Evolutionary conservation across 1,140 invertebrate genomes (phyloP), one percentile per base, ranked within the genome.

Genomic region (Cydia amplana): DNA sequence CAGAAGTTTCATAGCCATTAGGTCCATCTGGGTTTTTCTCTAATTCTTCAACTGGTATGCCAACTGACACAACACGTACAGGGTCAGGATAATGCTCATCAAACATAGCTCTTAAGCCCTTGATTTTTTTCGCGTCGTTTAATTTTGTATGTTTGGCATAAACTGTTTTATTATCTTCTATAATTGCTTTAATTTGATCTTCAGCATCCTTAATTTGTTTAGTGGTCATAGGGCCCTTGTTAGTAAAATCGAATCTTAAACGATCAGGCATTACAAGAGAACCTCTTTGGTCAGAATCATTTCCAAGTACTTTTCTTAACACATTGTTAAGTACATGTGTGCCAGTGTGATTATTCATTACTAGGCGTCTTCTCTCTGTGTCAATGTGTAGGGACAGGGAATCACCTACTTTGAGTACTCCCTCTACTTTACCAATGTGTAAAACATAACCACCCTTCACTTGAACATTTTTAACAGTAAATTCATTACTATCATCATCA

Each of bases 281-380:
- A 55, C 99, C 99, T 87, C 97, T 96, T 93, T 99, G 99, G 91
- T 99, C 99, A 60, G 97, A 96, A 83, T 99, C 98, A 78, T 95
- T 96, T 10, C 97, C 96, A 20, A 99, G 93, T 67, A 99, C 97
- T 88, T 96, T 95, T 72, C 99, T 94, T 51, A 99, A 93, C 32
- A 97, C 98, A 94, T 97, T 98, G 94, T 99, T 99, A 0, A 99
- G 94, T 67, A 98, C 95, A 93, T 99, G 99, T 1, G 99, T 99
- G 28, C 98, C 99, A 25, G 99, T 99, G 86, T 99, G 99, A 93
- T 99, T 99, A 85, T 97, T 99, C 99, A 99, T 99, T 25, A 99
- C 94, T 6, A 97, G 91, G 81, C 96, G 94, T 87, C 98, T 94
- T 76, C 98, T 94, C 80, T 95, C 94, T 73, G 95, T 95, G 93